Evolutionary conservation across 2,797 vertebrate genomes (phyloP), one percentile per base, ranked within the genome.

Genomic region (Chrysocyon brachyurus): DNA sequence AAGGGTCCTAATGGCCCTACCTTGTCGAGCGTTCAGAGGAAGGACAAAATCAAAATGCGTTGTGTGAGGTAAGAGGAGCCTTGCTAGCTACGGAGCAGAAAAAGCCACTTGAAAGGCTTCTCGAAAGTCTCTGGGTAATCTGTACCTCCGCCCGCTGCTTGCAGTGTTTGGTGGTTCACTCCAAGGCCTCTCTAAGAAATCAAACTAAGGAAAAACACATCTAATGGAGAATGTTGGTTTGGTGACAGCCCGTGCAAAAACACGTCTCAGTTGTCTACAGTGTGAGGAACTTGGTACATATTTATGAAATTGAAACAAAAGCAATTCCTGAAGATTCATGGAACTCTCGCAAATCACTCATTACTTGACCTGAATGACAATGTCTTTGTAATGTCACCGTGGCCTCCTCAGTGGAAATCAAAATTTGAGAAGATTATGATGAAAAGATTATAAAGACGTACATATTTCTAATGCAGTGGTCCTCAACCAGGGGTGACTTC

Each of bases 111-210:
- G 26, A 82, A 88, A 72, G 36, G 56, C 21, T 66, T 68, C 68
- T 49, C 36, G 49, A 68, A 87, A 28, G 40, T 40, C 33, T 57
- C 1, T 36, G 61, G 26, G 10, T 83, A n/a, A 36, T n/a, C 21
- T n/a, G 8, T 26, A 33, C 59, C 64, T 90, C 63, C 33, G 3
- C 66, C 56, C 88, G 54, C 28, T 77, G 4, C 31, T 54, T 56
- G 31, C 40, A 40, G 54, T 40, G 19, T 91, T 26, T 36, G 33
- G 73, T 57, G 54, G 66, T n/a, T 31, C 54, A 73, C 46, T 61
- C 52, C 84, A 81, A 81, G 54, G 36, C 33, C 72, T n/a, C 12
- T 57, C 70, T 91, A 81, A 83, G 93, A 77, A 96, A 46, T 88
- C 4, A 94, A 75, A 49, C 33, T 91, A 88, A 90, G 49, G 56